A percentile compares a stretch with the other conserved stretches of the same genome.
Evolutionary conservation across 2,113 vertebrate genomes (phyloP).

Genomic region (pig (Sus scrofa)): T2T-Sscrofa CM000813.6:36112501-36113000

Average conservation of each 20-base stretch:
- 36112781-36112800: not conserved
- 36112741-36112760: not conserved
- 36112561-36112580: not conserved
- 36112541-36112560: not conserved
- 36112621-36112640: not conserved
- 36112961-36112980: conserved; percentile 9
- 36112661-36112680: not conserved
- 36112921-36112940: not conserved
- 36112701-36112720: not conserved
- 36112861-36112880: not conserved
- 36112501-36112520: not conserved
- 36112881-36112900: not conserved
- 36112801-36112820: not conserved
- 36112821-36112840: not conserved
- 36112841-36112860: not conserved
- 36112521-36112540: not conserved
- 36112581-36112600: not conserved
- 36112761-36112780: not conserved
- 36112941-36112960: not conserved
- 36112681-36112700: not conserved
- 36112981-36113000: too few relatives aligned
- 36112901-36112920: not conserved
- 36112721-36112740: not conserved
- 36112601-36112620: not conserved
- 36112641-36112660: not conserved